Evolutionary conservation across 2,888 invertebrate species (phyloP), one percentile per base, ranked within the genome.

Genomic region (Parnassius smintheus): DNA sequence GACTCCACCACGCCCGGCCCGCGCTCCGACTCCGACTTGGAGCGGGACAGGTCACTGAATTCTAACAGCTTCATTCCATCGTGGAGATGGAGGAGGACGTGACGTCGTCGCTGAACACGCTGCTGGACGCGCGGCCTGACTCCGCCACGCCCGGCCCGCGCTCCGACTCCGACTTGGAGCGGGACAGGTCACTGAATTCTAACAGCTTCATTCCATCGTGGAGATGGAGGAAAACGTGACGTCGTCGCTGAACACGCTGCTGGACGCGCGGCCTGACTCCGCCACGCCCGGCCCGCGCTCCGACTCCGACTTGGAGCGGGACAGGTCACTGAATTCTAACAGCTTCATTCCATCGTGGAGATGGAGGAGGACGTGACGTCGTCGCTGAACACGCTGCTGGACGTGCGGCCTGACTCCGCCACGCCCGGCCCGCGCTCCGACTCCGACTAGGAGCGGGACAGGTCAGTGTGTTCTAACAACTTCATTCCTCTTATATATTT

Each of bases 201-300:
- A 18, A 18, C 18, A 18, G 18, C 18, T 18, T 18, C 18, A 1
- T 18, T 18, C 18, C 18, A 18, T 96, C 71, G 97, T 97, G 76
- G 98, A 98, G 76, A 96, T 98, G 81, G 98, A 97, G 82, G 98
- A 98, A 85, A 97, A 97, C 84, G 95, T 97, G 78, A 97, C 98
- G 78, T 97, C 98, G 82, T 98, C 98, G 68, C 93, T 98, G 67
- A 98, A 98, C 88, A 97, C 97, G 66, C 92, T 98, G 65, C 91
- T 98, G 70, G 97, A 97, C 91, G 97, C 96, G 57, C 92, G 95
- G 54, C 93, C 92, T 61, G 93, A 92, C 77, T 90, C 93, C 41
- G 90, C 91, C 67, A 88, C 89, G 63, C 91, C 88, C 44, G 86
- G 82, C 12, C 78, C 88, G 8, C 71, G 83, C 9, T 81, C 86